Evolutionary conservation across 2,797 vertebrate genomes (phyloP).

Genomic region (Pelodytes ibericus): DNA sequence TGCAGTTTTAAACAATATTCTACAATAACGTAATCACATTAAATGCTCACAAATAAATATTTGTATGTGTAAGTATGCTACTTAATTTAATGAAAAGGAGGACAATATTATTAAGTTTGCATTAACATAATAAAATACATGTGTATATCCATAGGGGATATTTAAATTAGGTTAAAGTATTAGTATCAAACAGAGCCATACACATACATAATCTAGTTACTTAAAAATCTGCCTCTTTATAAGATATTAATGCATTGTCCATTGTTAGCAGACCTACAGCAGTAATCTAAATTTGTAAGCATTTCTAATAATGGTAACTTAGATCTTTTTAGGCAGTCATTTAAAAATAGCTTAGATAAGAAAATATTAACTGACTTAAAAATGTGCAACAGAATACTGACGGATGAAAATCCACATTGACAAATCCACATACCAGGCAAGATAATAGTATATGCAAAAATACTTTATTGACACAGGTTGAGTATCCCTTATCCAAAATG

Average conservation of each 20-base stretch:
- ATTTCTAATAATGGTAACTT: no score
- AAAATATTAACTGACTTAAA: no score
- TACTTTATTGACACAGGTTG: no score
- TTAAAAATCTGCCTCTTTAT: not conserved
- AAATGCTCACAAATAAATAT: not conserved
- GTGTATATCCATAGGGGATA: conserved; percentile 6
- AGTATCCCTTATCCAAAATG: no score
- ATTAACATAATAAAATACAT: conserved; percentile 12
- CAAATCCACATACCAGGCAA: no score
- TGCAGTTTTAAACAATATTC: conserved; percentile 9
- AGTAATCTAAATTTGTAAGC: not conserved
- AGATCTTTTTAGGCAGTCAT: no score
- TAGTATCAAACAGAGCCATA: conserved; percentile 1
- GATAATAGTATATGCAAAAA: no score
- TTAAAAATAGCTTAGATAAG: no score
- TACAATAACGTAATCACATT: not conserved
- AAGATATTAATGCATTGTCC: not conserved
- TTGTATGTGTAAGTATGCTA: not conserved
- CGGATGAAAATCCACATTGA: no score
- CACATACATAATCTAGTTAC: not conserved
- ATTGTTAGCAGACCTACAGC: not conserved
- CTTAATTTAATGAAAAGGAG: conserved; percentile 9
- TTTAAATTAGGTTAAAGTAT: conserved; percentile 1
- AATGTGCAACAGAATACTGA: no score
- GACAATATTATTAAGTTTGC: not conserved